Percentiles rank a stretch among this genome's conserved stretches.
Evolutionary conservation across 2,888 invertebrate genomes (phyloP).

Genomic region (Isoperla grammatica): DNA sequence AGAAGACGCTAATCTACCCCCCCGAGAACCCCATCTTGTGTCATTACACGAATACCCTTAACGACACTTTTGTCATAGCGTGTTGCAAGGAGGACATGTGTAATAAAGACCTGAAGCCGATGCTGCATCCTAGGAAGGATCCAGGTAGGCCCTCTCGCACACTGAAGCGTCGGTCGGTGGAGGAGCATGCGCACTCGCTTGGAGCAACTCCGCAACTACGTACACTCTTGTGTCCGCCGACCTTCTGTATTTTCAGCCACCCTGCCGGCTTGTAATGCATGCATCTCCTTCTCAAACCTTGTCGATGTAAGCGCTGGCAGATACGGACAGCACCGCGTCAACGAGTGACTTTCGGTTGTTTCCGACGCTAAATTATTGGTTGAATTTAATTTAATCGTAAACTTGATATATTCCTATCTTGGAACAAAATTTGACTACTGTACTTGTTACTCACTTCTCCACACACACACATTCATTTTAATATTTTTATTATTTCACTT

Average conservation of each 20-base stretch:
- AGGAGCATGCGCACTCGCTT: slow-evolving; percentile 21
- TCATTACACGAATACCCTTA: slow-evolving; percentile 67
- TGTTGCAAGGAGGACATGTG: slow-evolving; percentile 76
- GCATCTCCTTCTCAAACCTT: background rate
- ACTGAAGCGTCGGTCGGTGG: slow-evolving; percentile 10
- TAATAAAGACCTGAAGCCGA: slow-evolving; percentile 65
- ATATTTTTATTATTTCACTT: too few species aligned
- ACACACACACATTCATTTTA: too few species aligned
- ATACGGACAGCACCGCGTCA: too few species aligned
- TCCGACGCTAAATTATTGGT: too few species aligned
- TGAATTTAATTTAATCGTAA: too few species aligned
- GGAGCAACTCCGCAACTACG: background rate
- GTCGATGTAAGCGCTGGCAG: too few species aligned
- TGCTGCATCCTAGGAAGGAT: slow-evolving; percentile 55
- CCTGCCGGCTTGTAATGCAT: background rate
- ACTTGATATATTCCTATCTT: too few species aligned
- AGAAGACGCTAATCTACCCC: slow-evolving; percentile 65
- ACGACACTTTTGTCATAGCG: slow-evolving; percentile 70
- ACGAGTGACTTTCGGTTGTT: too few species aligned
- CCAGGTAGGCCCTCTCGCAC: slow-evolving; percentile 53
- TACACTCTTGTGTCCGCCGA: slow-evolving; percentile 15
- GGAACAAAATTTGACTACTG: too few species aligned
- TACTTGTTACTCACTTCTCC: too few species aligned
- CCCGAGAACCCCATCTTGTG: slow-evolving; percentile 77
- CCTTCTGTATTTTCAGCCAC: slow-evolving; percentile 28